Evolutionary conservation across 2,888 invertebrate genomes (phyloP).

Genomic region (Torymus texanus): DNA sequence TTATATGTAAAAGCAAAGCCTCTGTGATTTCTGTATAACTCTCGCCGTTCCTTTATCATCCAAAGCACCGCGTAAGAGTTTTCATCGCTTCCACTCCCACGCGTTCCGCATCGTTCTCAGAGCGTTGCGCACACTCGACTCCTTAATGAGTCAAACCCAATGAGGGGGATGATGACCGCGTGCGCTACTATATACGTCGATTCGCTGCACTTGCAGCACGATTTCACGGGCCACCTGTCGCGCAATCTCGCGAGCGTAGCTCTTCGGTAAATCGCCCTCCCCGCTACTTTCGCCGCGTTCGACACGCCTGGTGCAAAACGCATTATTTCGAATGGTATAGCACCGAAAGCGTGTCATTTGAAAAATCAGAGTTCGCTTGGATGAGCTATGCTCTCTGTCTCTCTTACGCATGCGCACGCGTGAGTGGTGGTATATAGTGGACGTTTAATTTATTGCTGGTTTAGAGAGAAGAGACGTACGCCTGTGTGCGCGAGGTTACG

Average conservation of each 20-base stretch:
- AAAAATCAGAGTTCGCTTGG: constrained; percentile 21
- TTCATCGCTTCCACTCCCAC: too few species aligned
- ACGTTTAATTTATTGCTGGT: constrained; percentile 6
- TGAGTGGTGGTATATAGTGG: too few species aligned
- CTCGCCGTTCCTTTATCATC: too few species aligned
- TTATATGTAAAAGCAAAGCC: too few species aligned
- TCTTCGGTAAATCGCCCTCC: constrained; percentile 60
- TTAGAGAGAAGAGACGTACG: too few species aligned
- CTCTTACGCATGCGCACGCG: too few species aligned
- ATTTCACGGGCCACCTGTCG: constrained; percentile 76
- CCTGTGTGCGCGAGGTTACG: not conserved
- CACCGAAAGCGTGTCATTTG: constrained; percentile 32
- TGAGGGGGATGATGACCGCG: constrained; percentile 44
- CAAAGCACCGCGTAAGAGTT: too few species aligned
- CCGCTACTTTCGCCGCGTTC: constrained; percentile 67
- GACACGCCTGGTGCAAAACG: constrained; percentile 69
- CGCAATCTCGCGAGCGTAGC: not conserved
- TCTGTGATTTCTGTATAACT: too few species aligned
- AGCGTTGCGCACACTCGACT: constrained; percentile 30
- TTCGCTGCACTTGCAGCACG: constrained; percentile 69
- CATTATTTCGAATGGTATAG: constrained; percentile 66
- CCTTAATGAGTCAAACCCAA: constrained; percentile 67
- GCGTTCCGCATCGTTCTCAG: too few species aligned
- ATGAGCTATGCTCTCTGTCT: not conserved
- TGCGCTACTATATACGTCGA: constrained; percentile 49